Evolutionary conservation across 2,797 vertebrate species (phyloP), one percentile per base, ranked within the genome.

Genomic region (Sphaeramia orbicularis): DNA sequence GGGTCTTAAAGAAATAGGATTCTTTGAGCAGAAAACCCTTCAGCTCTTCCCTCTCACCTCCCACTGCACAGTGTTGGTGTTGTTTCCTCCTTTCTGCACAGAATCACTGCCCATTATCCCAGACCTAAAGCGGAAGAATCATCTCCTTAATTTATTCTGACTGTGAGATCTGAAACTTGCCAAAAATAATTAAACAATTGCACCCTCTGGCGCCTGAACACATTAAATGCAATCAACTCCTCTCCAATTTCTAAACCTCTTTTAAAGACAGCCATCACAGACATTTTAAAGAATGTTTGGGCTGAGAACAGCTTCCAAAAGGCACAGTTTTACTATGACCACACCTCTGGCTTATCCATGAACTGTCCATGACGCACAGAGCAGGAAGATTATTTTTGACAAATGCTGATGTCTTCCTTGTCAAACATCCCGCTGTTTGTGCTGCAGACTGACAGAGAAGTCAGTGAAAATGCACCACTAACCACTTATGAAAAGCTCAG

Each of bases 1-100:
- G 87, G 57, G 62, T 89, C 87, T 91, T 91, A 91, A 91, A 92
- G 88, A 57, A 70, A 86, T 86, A n/a, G n/a, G n/a, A n/a, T n/a
- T n/a, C n/a, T n/a, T n/a, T n/a, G n/a, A n/a, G n/a, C n/a, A n/a
- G n/a, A n/a, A n/a, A n/a, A n/a, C n/a, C n/a, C n/a, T n/a, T n/a
- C n/a, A n/a, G n/a, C n/a, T n/a, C n/a, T n/a, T n/a, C n/a, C n/a
- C n/a, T n/a, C n/a, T n/a, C n/a, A n/a, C n/a, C n/a, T n/a, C n/a
- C n/a, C n/a, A n/a, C n/a, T n/a, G n/a, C n/a, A n/a, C n/a, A n/a
- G n/a, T n/a, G n/a, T n/a, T n/a, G n/a, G n/a, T n/a, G n/a, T n/a
- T n/a, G n/a, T n/a, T n/a, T n/a, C n/a, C n/a, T n/a, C n/a, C n/a
- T n/a, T n/a, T n/a, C n/a, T n/a, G n/a, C n/a, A n/a, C n/a, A n/a